These are phyloP conservation scores for Sycobia sp. DNA, from an alignment of 1,140 invertebrate species.

Conservation along the genomic window DNA sequence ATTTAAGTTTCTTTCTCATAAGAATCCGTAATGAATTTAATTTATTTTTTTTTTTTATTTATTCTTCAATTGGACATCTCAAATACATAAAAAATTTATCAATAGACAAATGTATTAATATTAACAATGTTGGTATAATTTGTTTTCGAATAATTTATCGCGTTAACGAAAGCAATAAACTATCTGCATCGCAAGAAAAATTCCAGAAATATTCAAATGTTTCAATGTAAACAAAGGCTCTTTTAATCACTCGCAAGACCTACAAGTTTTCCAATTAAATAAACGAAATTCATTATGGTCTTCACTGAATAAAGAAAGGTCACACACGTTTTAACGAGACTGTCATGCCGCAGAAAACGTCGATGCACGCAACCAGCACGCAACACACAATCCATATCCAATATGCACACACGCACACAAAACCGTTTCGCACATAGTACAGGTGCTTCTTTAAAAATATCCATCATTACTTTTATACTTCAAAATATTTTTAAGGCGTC, in stretches of 20 bases:
- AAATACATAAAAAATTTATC: too few relatives aligned
- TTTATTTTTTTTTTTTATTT: too few relatives aligned
- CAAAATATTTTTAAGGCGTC: not conserved
- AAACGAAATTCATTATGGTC: slow-evolving; percentile 8
- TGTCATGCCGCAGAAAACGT: slow-evolving; percentile 15
- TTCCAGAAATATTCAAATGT: too few relatives aligned
- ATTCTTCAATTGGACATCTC: too few relatives aligned
- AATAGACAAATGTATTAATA: too few relatives aligned
- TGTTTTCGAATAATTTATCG: slow-evolving; percentile 2
- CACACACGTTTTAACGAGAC: slow-evolving; percentile 15
- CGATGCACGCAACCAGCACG: slow-evolving; percentile 24
- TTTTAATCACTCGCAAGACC: not conserved
- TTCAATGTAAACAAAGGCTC: too few relatives aligned
- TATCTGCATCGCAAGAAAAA: too few relatives aligned
- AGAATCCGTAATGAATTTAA: slow-evolving; percentile 10
- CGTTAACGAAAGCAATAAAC: too few relatives aligned
- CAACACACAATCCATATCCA: slow-evolving; percentile 14
- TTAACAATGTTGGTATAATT: not conserved
- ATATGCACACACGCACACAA: slow-evolving; percentile 14
- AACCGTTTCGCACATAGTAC: slow-evolving; percentile 11
- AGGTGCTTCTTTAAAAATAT: slow-evolving; percentile 26
- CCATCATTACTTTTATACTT: slow-evolving; percentile 21
- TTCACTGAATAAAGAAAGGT: not conserved
- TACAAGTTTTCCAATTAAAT: not conserved
- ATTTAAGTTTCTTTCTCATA: slow-evolving; percentile 5